phyloP scores from a whole-genome alignment of 2,888 invertebrate genomes.

The Trachelus tabidus region DNA sequence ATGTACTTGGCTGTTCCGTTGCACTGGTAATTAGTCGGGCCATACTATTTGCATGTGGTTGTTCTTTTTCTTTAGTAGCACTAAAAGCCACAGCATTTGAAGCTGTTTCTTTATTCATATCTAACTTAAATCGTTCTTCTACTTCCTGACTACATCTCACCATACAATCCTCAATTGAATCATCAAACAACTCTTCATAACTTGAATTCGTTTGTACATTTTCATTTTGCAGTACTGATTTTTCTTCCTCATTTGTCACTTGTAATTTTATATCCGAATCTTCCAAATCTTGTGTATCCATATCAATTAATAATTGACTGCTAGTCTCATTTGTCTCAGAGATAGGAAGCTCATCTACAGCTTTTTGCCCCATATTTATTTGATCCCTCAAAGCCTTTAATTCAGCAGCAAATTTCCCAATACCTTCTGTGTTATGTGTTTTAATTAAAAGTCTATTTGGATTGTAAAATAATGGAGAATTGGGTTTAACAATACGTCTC shows the following conservation, averaged over 20 bases:
- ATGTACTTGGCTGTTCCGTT: neutral
- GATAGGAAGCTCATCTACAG: neutral
- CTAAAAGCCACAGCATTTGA: neutral
- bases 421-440: slow-evolving; percentile 40
- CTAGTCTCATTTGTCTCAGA: neutral
- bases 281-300: neutral
- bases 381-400: slow-evolving; percentile 45
- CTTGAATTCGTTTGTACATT: slow-evolving; percentile 24
- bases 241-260: slow-evolving; percentile 5
- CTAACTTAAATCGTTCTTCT: slow-evolving; percentile 39
- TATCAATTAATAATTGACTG: slow-evolving; percentile 5
- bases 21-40: neutral
- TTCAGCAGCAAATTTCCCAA: slow-evolving; percentile 45
- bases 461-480: slow-evolving; percentile 49
- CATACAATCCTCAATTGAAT: slow-evolving; percentile 50
- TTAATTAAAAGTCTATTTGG: slow-evolving; percentile 46
- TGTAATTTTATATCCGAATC: neutral
- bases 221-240: neutral
- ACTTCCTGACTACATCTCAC: slow-evolving; percentile 52
- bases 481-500: slow-evolving; percentile 39
- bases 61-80: neutral
- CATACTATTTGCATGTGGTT: neutral
- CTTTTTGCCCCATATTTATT: slow-evolving; percentile 32
- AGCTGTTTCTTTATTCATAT: neutral
- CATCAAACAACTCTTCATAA: slow-evolving; percentile 49